Evolutionary conservation across 2,888 invertebrate species (phyloP).

Genomic region (Calliopum simillimum): DNA sequence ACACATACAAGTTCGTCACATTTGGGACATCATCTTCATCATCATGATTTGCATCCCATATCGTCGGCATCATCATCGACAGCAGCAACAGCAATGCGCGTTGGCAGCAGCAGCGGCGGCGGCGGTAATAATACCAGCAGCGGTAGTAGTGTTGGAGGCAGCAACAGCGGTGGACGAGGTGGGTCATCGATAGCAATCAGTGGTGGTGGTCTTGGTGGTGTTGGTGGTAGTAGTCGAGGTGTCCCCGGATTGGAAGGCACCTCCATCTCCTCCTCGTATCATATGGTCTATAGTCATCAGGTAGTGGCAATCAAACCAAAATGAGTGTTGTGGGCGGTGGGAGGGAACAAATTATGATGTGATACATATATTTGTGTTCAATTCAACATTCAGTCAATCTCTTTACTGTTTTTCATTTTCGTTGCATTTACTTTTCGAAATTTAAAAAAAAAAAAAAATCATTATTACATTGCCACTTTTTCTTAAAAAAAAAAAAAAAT

Average conservation of each 20-base stretch:
- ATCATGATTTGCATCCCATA: conserved; percentile 43
- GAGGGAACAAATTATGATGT: background rate
- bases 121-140: conserved; percentile 43
- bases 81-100: conserved; percentile 44
- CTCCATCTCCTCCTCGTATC: conserved; percentile 46
- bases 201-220: conserved; percentile 39
- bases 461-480: conserved; percentile 28
- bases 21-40: conserved; percentile 47
- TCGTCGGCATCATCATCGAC: conserved; percentile 45
- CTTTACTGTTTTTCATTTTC: conserved; percentile 14
- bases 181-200: conserved; percentile 54
- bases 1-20: conserved; percentile 48
- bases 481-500: background rate
- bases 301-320: conserved; percentile 52
- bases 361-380: conserved; percentile 21
- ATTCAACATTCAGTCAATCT: conserved; percentile 20
- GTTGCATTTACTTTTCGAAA: conserved; percentile 28
- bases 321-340: conserved; percentile 34
- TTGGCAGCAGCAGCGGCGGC: conserved; percentile 44
- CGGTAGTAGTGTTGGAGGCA: conserved; percentile 34
- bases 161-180: conserved; percentile 56
- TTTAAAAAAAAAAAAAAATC: background rate
- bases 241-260: conserved; percentile 30
- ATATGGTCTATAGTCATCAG: conserved; percentile 63
- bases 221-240: conserved; percentile 40